Evolutionary conservation across 2,797 vertebrate species (phyloP).

Genomic region (Hoplostethus mediterraneus): DNA sequence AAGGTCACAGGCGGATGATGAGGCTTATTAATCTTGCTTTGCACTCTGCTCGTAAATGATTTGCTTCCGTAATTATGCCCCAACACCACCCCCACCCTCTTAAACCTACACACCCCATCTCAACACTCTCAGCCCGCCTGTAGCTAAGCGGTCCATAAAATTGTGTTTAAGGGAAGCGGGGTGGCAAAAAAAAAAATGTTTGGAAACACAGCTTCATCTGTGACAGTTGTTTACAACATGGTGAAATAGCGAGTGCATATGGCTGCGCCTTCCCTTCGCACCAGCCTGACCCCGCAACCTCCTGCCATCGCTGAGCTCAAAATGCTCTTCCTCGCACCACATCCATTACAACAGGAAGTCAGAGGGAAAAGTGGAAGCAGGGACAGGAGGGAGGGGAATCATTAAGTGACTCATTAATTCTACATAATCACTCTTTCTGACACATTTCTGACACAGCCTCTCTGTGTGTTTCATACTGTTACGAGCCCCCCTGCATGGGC

Average conservation of each 20-base stretch:
- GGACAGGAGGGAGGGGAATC: constrained; percentile 50
- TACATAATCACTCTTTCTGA: constrained; percentile 76
- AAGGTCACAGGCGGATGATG: constrained; percentile 77
- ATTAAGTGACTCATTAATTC: constrained; percentile 79
- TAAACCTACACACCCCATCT: constrained; percentile 33
- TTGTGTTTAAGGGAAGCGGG: constrained; percentile 35
- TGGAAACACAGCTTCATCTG: constrained; percentile 39
- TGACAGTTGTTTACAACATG: constrained; percentile 50
- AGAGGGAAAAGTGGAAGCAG: constrained; percentile 60
- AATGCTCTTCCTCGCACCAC: constrained; percentile 47
- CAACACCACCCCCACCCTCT: constrained; percentile 47
- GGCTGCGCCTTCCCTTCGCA: constrained; percentile 35
- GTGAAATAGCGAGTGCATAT: constrained; percentile 27
- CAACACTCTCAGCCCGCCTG: constrained; percentile 36
- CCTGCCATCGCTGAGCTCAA: constrained; percentile 32
- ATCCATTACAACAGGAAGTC: constrained; percentile 70
- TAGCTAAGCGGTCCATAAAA: constrained; percentile 54
- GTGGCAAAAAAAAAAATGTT: constrained; percentile 22
- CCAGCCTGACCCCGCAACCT: constrained; percentile 27
- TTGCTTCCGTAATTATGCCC: constrained; percentile 76
- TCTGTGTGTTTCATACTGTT: constrained; percentile 48
- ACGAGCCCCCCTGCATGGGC: constrained; percentile 53
- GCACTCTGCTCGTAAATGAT: constrained; percentile 77
- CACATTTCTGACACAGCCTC: constrained; percentile 78
- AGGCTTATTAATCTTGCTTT: constrained; percentile 80